A percentile compares a stretch with the other conserved stretches of the same genome.
Evolutionary conservation across 2,113 vertebrate genomes (phyloP).

Genomic region (Kryptolebias marmoratus): DNA sequence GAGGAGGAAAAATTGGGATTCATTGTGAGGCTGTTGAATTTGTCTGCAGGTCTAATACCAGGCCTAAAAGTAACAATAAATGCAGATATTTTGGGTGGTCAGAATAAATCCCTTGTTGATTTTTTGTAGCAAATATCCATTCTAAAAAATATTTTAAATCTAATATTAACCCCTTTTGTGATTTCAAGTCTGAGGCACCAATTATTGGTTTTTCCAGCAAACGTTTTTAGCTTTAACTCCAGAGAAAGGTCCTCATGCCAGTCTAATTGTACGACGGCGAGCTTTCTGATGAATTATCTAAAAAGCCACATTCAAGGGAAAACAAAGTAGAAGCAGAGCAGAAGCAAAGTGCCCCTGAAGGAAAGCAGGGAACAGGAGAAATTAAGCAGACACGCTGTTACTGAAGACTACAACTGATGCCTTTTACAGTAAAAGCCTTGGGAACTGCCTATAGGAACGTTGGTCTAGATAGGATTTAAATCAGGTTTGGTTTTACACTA

Average conservation of each 20-base stretch:
- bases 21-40: too few species aligned
- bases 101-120: too few species aligned
- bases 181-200: background rate
- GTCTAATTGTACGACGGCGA: background rate
- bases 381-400: background rate
- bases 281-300: background rate
- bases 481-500: too few species aligned
- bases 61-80: too few species aligned
- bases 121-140: too few species aligned
- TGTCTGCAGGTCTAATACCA: too few species aligned
- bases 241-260: background rate
- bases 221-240: background rate
- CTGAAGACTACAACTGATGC: background rate
- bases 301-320: background rate
- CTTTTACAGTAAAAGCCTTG: background rate
- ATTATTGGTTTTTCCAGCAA: background rate
- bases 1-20: too few species aligned
- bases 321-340: background rate
- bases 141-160: too few species aligned
- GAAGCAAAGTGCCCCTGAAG: constrained; percentile 1
- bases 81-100: too few species aligned
- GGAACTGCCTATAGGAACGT: too few species aligned
- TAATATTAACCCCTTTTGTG: background rate
- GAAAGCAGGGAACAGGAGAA: background rate
- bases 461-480: too few species aligned